Evolutionary conservation across 1,140 invertebrate genomes (phyloP), one percentile per base, ranked within the genome.

Genomic region (Reticulitermes speratus): DNA sequence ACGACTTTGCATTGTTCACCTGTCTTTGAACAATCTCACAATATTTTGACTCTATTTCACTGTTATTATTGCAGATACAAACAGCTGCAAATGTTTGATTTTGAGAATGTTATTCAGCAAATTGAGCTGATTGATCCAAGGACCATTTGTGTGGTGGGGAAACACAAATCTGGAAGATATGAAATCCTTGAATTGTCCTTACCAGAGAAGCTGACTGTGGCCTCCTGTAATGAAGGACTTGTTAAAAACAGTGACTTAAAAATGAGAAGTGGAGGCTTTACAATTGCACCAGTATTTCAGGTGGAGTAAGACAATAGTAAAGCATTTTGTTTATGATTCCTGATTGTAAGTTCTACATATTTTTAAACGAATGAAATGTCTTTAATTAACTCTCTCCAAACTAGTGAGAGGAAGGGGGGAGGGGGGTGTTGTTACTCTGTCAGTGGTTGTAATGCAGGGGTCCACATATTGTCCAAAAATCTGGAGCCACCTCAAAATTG

Each of bases 1-100:
- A n/a, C n/a, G n/a, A n/a, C n/a, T n/a, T n/a, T 19, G 52, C 5
- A 16, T 21, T 5, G 19, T 55, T 55, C 14, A 55, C 3, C 19
- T 5, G 52, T 21, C 19, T 8, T 16, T 52, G 52, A 52, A 52
- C 9, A 8, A 52, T 8, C 16, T 52, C 2, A 16, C 52, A 55
- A 21, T 2, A 6, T 55, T 16, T 55, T 55, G 52, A 55, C 52
- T 9, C 14, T 55, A 19, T 55, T 55, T 55, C 14, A 55, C 52
- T 21, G 19, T 30, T 75, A 7, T 45, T 82, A 21, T 82, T 82
- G 21, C 69, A 86, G 85, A 82, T 86, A 86, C 75, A 52, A 82
- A 48, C 44, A 45, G 32, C 25, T 86, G 44, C 75, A 21, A 1
- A 86, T 86, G 85, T 86, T 82, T 44, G 85, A 86, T n/a, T 86